Base-by-base conservation (phyloP, 2,797 vertebrate species). In the Sardinella longiceps region DNA sequence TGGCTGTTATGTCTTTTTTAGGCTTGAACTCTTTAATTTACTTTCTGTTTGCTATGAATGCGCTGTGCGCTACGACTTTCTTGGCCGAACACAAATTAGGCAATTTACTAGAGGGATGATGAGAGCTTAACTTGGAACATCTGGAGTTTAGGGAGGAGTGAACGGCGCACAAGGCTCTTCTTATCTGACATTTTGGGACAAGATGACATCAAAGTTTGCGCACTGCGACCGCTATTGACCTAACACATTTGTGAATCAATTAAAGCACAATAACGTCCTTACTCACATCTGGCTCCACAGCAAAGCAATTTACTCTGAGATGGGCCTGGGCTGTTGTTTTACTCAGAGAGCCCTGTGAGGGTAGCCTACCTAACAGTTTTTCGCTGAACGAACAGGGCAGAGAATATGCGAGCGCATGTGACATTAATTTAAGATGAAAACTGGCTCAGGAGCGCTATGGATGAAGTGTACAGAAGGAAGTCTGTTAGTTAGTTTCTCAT, bases 401-500 rank as follows among this genome's bases (percentile, higher is more conserved):
- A 74, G 30, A 37, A 39, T 45, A 70, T 46, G 43, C 5, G 33
- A 53, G 43, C 53, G 28, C 84, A 84, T 85, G 82, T 86, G 85
- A 86, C 74, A 45, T 45, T 88, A 25, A 83, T 86, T 88, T 86
- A 3, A 83, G 4, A 80, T 85, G 80, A 81, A 60, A 48, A 85
- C 66, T 37, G 18, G 66, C 66, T 74, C 30, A 6, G 3, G 4
- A 74, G 66, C 30, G 14, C 33, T 74, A 33, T 33, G 25, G 11
- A 63, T 63, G 60, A 30, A 37, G 10, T 5, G 15, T 15, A 37
- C 15, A 5, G 4, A 53, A 20, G 53, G 20, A 23, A 56, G 20
- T 20, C 37, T 74, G 30, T 14, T 18, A 74, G 60, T 11, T 12
- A 30, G 25, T 63, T 30, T 63, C 25, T 63, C 25, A 63, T 63